These are phyloP conservation scores for Lobophora halterata DNA, from an alignment of 2,888 invertebrate genomes.

Conservation along the genomic window DNA sequence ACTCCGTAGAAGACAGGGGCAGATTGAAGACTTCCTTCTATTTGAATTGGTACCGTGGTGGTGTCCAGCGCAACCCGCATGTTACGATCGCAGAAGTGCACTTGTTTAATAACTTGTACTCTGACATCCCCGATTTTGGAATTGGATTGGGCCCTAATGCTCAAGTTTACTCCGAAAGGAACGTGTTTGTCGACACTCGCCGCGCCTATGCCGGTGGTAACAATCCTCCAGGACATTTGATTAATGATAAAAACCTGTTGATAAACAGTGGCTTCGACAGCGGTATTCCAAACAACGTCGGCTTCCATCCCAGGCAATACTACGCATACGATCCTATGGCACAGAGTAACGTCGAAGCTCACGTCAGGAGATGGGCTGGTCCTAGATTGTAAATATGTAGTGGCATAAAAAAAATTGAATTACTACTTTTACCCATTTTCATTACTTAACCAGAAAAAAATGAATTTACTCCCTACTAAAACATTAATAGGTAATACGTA, in stretches of 20 bases:
- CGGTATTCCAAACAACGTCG: slow-evolving; percentile 5
- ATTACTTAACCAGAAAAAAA: too few relatives aligned
- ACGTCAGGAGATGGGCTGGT: slow-evolving; percentile 16
- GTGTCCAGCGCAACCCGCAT: slow-evolving; percentile 19
- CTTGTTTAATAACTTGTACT: slow-evolving; percentile 26
- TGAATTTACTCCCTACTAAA: too few relatives aligned
- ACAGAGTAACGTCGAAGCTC: slow-evolving; percentile 6
- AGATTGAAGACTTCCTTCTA: slow-evolving; percentile 18
- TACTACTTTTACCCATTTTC: too few relatives aligned
- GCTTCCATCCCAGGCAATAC: slow-evolving; percentile 12
- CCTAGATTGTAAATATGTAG: slow-evolving; percentile 6
- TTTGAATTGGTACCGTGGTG: slow-evolving; percentile 24
- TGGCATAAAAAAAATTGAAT: too few relatives aligned
- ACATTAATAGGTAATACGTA: too few relatives aligned
- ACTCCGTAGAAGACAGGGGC: slow-evolving; percentile 15
- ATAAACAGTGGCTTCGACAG: slow-evolving; percentile 6
- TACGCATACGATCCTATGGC: slow-evolving; percentile 12
- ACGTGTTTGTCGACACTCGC: slow-evolving; percentile 13
- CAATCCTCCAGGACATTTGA: slow-evolving; percentile 7
- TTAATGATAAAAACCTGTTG: slow-evolving; percentile 10
- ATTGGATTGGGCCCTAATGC: slow-evolving; percentile 15
- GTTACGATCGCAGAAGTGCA: slow-evolving; percentile 22
- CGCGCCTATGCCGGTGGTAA: slow-evolving; percentile 11
- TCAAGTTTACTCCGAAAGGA: slow-evolving; percentile 13
- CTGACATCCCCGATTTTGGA: slow-evolving; percentile 12